These are phyloP conservation scores for Spinus pinus DNA, from an alignment of 2,797 vertebrate genomes.

Conservation along the genomic window DNA sequence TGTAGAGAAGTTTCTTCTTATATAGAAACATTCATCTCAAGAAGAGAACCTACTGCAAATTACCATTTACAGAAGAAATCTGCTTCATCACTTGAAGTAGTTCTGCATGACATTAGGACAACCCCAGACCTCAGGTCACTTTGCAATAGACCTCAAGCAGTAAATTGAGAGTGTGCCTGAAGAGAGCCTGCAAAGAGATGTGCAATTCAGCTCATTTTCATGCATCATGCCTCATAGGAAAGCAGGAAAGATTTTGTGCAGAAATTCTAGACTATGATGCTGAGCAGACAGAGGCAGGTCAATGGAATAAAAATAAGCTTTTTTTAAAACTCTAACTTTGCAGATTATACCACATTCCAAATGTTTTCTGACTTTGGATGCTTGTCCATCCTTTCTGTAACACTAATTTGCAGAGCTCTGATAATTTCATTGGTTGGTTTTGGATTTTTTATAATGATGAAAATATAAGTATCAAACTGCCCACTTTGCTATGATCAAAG, in stretches of 20 bases:
- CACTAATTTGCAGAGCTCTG: not conserved
- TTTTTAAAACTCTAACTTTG: not conserved
- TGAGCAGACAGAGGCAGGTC: not conserved
- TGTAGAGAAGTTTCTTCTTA: not conserved
- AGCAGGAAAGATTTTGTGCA: not conserved
- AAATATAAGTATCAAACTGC: not conserved
- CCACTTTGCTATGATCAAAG: not conserved
- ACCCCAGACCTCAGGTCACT: not conserved
- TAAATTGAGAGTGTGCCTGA: accelerated
- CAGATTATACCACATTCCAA: not conserved
- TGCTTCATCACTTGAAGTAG: not conserved
- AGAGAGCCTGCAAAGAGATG: not conserved
- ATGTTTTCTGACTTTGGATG: not conserved
- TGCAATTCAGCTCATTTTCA: not conserved
- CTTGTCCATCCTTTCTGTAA: not conserved
- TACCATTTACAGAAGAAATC: not conserved
- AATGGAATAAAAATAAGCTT: not conserved
- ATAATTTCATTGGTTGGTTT: not conserved
- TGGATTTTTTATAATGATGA: not conserved
- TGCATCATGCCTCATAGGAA: not conserved
- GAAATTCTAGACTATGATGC: not conserved
- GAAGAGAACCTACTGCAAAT: not conserved
- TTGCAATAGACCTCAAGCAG: not conserved
- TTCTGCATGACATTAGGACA: not conserved
- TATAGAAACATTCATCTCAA: not conserved